Evolutionary conservation across 2,888 invertebrate species (phyloP), one percentile per base, ranked within the genome.

Genomic region (Lucinisca nassula): DNA sequence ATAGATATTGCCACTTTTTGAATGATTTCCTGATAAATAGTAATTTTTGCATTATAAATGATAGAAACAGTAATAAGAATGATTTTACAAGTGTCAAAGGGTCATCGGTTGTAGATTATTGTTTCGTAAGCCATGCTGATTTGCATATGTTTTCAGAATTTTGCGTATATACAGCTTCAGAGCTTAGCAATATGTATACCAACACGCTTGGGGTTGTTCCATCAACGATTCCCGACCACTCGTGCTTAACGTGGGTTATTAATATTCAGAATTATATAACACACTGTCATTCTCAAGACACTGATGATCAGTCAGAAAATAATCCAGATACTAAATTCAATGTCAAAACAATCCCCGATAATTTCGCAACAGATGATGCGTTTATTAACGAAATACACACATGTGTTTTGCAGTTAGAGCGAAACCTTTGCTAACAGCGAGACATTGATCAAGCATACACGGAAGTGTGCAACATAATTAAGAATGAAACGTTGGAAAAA

Each of bases 31-130:
- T 61, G 32, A 61, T 30, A 3, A 61, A 27, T 61, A 30, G 32
- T 1, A 61, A 38, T 37, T 72, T 72, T 72, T 72, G 40, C n/a
- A 72, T 72, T 12, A n/a, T 72, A 72, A 72, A 72, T 72, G 72
- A 37, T 21, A n/a, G 72, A 14, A 72, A 72, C 37, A 37, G 24
- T 37, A 24, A 37, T 24, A 38, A 37, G 37, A 72, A 37, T 72
- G 72, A 72, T 72, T 72, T 38, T 37, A 72, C 72, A n/a, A 37
- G 61, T 61, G 24, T 61, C 61, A 61, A 30, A 30, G 61, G 61
- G 61, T 30, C 24, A 4, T 61, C 61, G 30, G 61, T 61, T 27
- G 61, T 27, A 8, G 61, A 61, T 30, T 61, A 61, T 61, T 61
- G 61, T 61, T 30, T 61, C 24, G 32, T 61, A 30, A 30, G 61